These are phyloP conservation scores for Acanthopagrus latus DNA, from an alignment of 2,797 vertebrate species.

Conservation along the genomic window DNA sequence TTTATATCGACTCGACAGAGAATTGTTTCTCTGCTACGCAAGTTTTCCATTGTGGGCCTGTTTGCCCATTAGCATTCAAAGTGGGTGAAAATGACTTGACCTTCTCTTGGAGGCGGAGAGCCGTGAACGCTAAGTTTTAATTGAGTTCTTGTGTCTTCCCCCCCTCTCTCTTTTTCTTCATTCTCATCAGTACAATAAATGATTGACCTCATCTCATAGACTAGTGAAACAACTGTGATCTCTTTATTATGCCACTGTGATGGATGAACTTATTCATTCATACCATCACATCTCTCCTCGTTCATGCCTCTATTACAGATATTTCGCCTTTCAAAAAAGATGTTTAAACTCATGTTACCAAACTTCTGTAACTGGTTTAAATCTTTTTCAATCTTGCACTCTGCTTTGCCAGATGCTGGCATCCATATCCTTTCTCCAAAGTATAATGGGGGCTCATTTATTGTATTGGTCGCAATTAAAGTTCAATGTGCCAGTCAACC, in stretches of 20 bases:
- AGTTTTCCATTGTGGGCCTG: constrained; percentile 59
- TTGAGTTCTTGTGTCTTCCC: constrained; percentile 75
- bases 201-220: constrained; percentile 74
- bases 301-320: constrained; percentile 28
- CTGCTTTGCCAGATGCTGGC: neutral
- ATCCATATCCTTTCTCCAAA: neutral
- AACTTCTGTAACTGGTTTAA: constrained; percentile 39
- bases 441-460: neutral
- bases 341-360: constrained; percentile 25
- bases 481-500: neutral
- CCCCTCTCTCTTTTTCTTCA: constrained; percentile 51
- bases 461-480: constrained; percentile 3
- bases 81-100: constrained; percentile 76
- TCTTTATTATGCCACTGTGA: constrained; percentile 66
- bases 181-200: constrained; percentile 74
- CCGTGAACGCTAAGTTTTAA: constrained; percentile 77
- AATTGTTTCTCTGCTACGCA: constrained; percentile 56
- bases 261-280: constrained; percentile 67
- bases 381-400: constrained; percentile 28
- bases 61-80: constrained; percentile 79
- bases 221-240: constrained; percentile 64
- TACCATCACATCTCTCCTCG: constrained; percentile 1
- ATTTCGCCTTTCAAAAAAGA: constrained; percentile 53
- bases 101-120: constrained; percentile 72
- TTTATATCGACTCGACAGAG: constrained; percentile 58